Percentiles rank a stretch among this genome's conserved stretches.
Conservation (phyloP, 2,113 vertebrate genomes). For the Aplodontia rufa region DNA sequence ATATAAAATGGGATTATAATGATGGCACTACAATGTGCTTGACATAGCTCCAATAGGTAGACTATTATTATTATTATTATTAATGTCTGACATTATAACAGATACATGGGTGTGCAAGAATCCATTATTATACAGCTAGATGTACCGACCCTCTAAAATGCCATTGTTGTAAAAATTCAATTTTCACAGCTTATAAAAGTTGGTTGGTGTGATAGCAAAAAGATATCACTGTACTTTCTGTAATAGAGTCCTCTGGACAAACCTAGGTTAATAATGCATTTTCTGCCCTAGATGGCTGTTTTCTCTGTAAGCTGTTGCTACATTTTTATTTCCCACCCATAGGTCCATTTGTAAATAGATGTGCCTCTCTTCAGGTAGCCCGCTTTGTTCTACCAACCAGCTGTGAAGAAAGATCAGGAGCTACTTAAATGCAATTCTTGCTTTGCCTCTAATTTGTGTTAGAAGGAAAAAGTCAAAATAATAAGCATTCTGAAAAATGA, state of each 20-base stretch:
- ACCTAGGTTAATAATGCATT: background rate
- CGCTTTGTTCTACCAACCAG: conserved; percentile 16
- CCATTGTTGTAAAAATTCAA: background rate
- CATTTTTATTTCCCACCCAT: conserved; percentile 11
- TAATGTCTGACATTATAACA: conserved; percentile 21
- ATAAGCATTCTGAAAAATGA: background rate
- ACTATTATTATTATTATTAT: background rate
- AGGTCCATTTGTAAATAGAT: conserved; percentile 29
- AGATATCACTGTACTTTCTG: background rate
- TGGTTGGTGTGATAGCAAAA: background rate
- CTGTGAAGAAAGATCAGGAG: conserved; percentile 35
- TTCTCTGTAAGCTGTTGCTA: background rate
- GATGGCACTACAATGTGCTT: background rate
- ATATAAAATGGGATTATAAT: conserved; percentile 14
- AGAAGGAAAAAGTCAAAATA: conserved; percentile 17
- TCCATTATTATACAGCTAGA: background rate
- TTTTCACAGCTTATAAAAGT: conserved; percentile 17
- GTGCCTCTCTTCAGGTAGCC: conserved; percentile 31
- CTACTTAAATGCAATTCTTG: conserved; percentile 2
- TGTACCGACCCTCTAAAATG: background rate
- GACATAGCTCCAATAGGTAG: background rate
- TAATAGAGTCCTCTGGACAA: background rate
- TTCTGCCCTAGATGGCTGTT: background rate
- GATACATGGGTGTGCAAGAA: background rate
- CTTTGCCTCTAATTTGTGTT: conserved; percentile 51